These are phyloP conservation scores for Corapipo altera DNA, from an alignment of 2,113 vertebrate genomes.

Conservation along the genomic window DNA sequence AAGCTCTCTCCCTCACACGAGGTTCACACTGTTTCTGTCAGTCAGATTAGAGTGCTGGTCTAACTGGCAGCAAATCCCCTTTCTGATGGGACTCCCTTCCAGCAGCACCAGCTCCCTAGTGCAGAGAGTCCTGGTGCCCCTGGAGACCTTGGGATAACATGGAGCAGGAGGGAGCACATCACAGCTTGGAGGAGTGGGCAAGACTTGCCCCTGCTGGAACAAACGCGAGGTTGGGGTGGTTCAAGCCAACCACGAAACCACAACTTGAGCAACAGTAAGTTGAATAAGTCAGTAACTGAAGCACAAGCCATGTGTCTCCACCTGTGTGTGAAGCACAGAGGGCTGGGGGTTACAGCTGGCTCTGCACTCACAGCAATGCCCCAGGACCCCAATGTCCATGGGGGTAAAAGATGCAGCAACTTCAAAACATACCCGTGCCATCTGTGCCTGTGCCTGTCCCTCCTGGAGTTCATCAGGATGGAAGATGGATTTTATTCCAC, in stretches of 20 bases:
- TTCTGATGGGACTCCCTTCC: background rate
- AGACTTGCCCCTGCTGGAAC: background rate
- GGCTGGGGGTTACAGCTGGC: background rate
- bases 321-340: background rate
- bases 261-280: background rate
- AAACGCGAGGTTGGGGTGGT: fast-evolving
- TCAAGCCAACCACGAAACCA: background rate
- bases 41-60: background rate
- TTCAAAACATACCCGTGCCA: background rate
- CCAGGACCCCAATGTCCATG: background rate
- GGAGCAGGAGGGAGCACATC: fast-evolving
- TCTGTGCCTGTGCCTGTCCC: background rate
- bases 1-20: background rate
- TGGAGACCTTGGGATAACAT: fast-evolving
- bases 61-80: background rate
- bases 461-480: background rate
- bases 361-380: background rate
- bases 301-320: background rate
- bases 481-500: background rate
- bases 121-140: background rate
- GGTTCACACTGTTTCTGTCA: background rate
- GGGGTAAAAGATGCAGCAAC: background rate
- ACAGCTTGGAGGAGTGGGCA: fast-evolving
- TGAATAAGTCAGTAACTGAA: background rate
- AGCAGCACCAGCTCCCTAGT: background rate